A percentile compares a stretch with the other conserved stretches of the same genome.
Evolutionary conservation across 2,797 vertebrate species (phyloP).

Genomic region (Pachyuromys duprasi): DNA sequence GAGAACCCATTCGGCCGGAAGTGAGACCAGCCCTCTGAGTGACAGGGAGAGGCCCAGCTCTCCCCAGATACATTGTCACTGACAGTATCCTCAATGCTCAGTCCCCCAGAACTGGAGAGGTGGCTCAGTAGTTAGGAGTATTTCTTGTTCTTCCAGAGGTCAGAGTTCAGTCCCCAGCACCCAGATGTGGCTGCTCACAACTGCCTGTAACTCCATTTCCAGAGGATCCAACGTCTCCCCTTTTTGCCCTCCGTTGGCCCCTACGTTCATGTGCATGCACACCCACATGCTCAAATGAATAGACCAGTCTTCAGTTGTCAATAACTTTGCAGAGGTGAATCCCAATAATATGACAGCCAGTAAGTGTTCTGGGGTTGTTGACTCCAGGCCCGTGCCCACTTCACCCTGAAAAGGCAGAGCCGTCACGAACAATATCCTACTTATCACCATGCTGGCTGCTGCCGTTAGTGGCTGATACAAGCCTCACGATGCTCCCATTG

Average conservation of each 20-base stretch:
- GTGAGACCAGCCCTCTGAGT: not conserved
- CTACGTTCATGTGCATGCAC: not conserved
- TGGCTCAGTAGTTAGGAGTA: not conserved
- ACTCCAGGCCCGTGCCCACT: not conserved
- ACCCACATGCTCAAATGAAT: not conserved
- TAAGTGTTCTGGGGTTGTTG: not conserved
- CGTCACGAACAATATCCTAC: not conserved
- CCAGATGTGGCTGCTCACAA: not conserved
- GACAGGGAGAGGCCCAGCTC: accelerated
- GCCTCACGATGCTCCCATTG: constrained; percentile 25
- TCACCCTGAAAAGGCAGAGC: not conserved
- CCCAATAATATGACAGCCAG: accelerated
- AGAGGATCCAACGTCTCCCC: accelerated
- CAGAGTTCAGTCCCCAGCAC: not conserved
- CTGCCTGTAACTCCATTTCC: not conserved
- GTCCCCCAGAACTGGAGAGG: not conserved
- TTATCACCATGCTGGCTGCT: constrained; percentile 19
- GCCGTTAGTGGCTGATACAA: constrained; percentile 28
- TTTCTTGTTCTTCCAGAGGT: not conserved
- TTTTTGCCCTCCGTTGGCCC: not conserved
- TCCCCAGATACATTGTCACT: accelerated
- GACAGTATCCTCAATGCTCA: accelerated
- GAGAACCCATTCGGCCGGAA: accelerated
- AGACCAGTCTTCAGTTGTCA: not conserved
- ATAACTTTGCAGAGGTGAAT: not conserved